These are phyloP conservation scores for Epinephelus coioides DNA, from an alignment of 2,797 vertebrate genomes.

Conservation along the genomic window DNA sequence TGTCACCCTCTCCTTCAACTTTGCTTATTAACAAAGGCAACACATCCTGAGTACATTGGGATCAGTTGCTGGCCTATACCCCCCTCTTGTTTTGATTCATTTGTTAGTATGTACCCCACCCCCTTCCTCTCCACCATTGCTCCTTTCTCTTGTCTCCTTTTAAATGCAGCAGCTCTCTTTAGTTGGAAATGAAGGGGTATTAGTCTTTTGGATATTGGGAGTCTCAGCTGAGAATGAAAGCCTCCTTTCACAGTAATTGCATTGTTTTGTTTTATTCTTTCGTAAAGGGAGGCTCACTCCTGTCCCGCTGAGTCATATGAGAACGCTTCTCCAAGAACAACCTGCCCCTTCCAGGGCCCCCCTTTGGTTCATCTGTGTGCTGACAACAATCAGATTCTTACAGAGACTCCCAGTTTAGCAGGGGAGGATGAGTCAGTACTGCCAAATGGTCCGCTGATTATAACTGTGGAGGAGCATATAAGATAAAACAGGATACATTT, in stretches of 20 bases:
- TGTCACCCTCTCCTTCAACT: neutral
- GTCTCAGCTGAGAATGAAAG: conserved; percentile 23
- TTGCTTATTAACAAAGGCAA: conserved; percentile 5
- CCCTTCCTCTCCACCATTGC: conserved; percentile 5
- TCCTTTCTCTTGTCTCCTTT: conserved; percentile 35
- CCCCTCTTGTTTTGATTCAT: conserved; percentile 16
- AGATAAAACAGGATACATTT: neutral
- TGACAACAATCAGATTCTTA: conserved; percentile 10
- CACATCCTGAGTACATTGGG: neutral
- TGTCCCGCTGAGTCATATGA: conserved; percentile 60
- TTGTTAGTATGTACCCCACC: neutral
- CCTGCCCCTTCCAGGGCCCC: conserved; percentile 7
- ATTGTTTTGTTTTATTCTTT: conserved; percentile 55
- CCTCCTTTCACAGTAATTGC: conserved; percentile 47
- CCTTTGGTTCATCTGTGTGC: conserved; percentile 13
- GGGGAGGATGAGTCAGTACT: conserved; percentile 30
- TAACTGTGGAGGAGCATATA: neutral
- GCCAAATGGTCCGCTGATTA: neutral
- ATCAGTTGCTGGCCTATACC: conserved; percentile 12
- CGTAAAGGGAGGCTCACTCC: conserved; percentile 28
- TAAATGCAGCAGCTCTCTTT: conserved; percentile 57
- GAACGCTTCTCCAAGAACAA: conserved; percentile 51
- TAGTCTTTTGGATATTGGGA: conserved; percentile 9
- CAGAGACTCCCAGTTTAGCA: conserved; percentile 9
- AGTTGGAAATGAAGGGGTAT: conserved; percentile 58